Evolutionary conservation across 2,888 invertebrate species (phyloP).

Genomic region (Nezara viridula): DNA sequence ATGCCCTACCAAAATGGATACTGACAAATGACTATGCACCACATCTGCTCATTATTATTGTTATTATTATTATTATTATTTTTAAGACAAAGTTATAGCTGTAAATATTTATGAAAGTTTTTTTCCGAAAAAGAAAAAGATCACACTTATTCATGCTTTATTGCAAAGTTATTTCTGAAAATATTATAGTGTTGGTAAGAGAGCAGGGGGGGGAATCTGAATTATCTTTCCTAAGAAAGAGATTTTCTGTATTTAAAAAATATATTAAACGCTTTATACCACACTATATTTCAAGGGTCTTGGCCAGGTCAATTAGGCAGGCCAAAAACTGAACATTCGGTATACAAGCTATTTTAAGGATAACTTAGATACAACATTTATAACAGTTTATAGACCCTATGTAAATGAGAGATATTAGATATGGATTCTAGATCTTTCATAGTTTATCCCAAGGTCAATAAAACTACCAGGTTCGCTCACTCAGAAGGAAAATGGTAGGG

Average conservation of each 20-base stretch:
- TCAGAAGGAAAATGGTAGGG: no score
- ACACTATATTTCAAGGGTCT: not conserved
- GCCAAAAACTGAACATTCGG: no score
- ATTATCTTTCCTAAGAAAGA: not conserved
- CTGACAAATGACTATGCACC: not conserved
- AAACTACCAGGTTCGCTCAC: no score
- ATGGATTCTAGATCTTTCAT: no score
- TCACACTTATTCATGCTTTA: not conserved
- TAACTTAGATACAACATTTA: no score
- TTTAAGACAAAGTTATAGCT: not conserved
- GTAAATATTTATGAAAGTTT: not conserved
- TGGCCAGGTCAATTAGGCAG: not conserved
- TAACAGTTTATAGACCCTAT: no score
- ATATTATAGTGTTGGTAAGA: not conserved
- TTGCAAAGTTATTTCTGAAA: not conserved
- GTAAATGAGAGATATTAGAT: no score
- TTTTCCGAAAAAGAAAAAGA: not conserved
- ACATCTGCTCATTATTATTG: not conserved
- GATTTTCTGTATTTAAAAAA: no score
- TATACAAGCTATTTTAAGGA: no score
- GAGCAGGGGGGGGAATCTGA: no score
- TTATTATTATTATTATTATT: not conserved
- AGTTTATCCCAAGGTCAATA: no score
- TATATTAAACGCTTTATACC: no score
- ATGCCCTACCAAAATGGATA: not conserved